A percentile compares a stretch with the other conserved stretches of the same genome.
Conservation (phyloP, 2,888 invertebrate genomes). For the Smittia aterrima region DNA sequence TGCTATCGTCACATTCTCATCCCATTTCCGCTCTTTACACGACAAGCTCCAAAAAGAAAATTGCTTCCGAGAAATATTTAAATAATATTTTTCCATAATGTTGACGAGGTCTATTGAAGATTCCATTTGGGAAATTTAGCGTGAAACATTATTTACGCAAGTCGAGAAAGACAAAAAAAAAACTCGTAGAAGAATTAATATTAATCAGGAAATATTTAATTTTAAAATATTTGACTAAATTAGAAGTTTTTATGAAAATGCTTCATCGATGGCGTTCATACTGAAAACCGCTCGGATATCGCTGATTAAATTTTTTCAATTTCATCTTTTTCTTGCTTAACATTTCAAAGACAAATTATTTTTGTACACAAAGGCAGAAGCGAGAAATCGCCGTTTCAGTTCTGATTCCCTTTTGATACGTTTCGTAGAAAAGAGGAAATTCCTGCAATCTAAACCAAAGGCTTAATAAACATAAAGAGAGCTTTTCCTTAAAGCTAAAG, state of each 20-base stretch:
- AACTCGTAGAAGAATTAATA: background rate
- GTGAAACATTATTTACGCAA: slow-evolving; percentile 3
- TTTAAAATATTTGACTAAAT: background rate
- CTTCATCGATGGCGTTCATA: background rate
- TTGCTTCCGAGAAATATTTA: slow-evolving; percentile 19
- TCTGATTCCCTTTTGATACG: background rate
- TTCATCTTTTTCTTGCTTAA: background rate
- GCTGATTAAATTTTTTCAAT: background rate
- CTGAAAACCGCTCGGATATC: background rate
- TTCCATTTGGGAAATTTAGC: slow-evolving; percentile 18
- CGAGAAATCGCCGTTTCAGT: too few relatives aligned
- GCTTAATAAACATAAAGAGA: background rate
- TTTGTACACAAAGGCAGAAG: background rate
- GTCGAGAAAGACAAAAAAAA: background rate
- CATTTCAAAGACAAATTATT: too few relatives aligned
- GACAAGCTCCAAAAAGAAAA: slow-evolving; percentile 7
- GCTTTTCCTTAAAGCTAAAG: background rate
- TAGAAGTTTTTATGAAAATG: background rate
- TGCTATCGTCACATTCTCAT: background rate
- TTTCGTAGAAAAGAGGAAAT: background rate
- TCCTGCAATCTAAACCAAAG: background rate
- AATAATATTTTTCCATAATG: background rate
- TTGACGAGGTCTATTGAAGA: background rate
- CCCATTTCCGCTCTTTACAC: background rate
- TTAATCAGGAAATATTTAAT: slow-evolving; percentile 8